Conservation (phyloP, 2,797 vertebrate genomes). For the Chromobotia macracanthus region DNA sequence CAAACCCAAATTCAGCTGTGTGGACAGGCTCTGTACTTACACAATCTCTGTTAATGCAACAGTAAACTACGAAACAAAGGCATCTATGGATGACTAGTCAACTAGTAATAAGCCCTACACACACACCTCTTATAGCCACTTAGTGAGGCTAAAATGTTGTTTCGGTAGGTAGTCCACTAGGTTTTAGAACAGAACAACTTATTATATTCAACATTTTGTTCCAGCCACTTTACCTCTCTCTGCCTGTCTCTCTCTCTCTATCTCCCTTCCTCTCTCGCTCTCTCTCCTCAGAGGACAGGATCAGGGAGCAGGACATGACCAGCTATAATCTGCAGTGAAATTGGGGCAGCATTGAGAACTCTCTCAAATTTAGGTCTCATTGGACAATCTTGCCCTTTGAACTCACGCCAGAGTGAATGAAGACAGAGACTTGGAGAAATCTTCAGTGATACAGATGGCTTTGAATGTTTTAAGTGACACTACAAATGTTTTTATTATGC, state of each 20-base stretch:
- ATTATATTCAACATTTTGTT: not conserved
- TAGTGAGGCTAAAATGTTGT: no score
- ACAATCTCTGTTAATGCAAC: no score
- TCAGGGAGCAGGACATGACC: not conserved
- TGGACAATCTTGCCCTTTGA: constrained; percentile 38
- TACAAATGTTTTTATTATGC: no score
- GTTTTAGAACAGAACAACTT: not conserved
- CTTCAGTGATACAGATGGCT: not conserved
- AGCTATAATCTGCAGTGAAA: constrained; percentile 43
- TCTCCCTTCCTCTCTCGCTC: not conserved
- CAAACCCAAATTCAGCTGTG: no score
- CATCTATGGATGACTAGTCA: no score
- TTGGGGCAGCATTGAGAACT: constrained; percentile 28
- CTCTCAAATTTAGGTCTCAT: constrained; percentile 34
- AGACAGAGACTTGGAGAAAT: not conserved
- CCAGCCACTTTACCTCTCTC: not conserved
- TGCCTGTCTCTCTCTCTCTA: not conserved
- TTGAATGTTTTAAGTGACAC: no score
- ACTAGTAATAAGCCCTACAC: no score
- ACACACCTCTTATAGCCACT: no score
- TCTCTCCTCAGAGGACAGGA: not conserved
- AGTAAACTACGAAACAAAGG: no score
- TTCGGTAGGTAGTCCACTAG: not conserved
- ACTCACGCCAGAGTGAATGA: not conserved
- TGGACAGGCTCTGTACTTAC: no score